Conservation (phyloP, 2,113 vertebrate genomes). For the Neolamprologus fasciatus region DNA sequence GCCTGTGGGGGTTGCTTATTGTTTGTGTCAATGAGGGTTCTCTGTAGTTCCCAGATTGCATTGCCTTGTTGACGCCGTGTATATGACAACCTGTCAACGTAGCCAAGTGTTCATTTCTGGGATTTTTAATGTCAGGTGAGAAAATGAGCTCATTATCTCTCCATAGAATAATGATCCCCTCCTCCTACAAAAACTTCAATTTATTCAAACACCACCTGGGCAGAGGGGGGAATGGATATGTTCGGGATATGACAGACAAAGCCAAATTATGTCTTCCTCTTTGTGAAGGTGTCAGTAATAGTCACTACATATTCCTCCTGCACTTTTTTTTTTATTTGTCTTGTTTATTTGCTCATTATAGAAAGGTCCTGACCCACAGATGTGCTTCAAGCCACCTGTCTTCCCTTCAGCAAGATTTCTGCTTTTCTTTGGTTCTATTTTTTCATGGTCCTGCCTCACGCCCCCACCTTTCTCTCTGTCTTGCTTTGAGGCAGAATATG, state of each 20-base stretch:
- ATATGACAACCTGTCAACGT: slow-evolving; percentile 41
- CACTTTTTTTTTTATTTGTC: neutral
- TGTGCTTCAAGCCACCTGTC: slow-evolving; percentile 6
- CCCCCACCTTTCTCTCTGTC: neutral
- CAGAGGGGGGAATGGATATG: neutral
- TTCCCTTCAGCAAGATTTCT: neutral
- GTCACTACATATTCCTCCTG: neutral
- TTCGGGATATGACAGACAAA: slow-evolving; percentile 14
- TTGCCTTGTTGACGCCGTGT: slow-evolving; percentile 16
- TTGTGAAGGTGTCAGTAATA: neutral
- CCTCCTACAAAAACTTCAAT: slow-evolving; percentile 29
- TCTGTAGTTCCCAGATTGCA: slow-evolving; percentile 23
- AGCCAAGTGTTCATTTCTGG: slow-evolving; percentile 18
- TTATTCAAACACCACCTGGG: slow-evolving; percentile 42
- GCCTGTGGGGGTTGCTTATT: slow-evolving; percentile 38
- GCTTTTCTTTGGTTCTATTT: slow-evolving; percentile 1
- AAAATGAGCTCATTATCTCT: slow-evolving; percentile 57
- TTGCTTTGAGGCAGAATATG: slow-evolving; percentile 35
- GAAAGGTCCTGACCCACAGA: slow-evolving; percentile 34
- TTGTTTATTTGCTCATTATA: slow-evolving; percentile 44
- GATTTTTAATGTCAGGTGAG: slow-evolving; percentile 29
- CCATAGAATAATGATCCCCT: slow-evolving; percentile 13
- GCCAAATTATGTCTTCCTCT: neutral
- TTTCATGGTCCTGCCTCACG: neutral
- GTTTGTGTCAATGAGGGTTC: slow-evolving; percentile 19